phyloP scores from a whole-genome alignment of 2,113 vertebrate species.

The Hymenochirus boettgeri region DNA sequence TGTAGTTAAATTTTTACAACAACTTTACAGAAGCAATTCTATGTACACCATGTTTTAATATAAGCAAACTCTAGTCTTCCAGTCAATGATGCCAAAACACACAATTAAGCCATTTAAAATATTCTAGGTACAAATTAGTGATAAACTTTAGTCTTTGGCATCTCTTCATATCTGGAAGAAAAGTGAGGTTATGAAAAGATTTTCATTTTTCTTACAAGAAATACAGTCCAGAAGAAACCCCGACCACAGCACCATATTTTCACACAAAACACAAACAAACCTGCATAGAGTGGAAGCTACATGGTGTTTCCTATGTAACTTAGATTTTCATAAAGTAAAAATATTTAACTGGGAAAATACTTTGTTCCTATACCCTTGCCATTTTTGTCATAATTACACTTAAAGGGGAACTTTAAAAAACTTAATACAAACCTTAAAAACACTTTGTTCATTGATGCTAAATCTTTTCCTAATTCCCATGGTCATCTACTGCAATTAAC shows the following conservation, averaged over 20 bases:
- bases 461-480: too few relatives aligned
- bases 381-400: background rate
- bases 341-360: background rate
- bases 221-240: constrained; percentile 49
- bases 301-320: constrained; percentile 34
- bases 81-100: constrained; percentile 57
- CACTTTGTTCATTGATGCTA: too few relatives aligned
- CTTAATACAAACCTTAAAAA: too few relatives aligned
- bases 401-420: too few relatives aligned
- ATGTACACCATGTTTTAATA: constrained; percentile 68
- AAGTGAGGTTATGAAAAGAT: constrained; percentile 53
- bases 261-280: constrained; percentile 58
- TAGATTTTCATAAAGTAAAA: background rate
- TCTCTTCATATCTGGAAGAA: constrained; percentile 56
- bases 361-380: background rate
- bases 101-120: constrained; percentile 65
- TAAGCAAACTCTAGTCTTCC: constrained; percentile 64
- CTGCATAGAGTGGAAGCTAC: constrained; percentile 50
- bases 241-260: constrained; percentile 53
- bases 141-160: constrained; percentile 55
- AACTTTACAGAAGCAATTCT: constrained; percentile 72
- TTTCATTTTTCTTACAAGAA: constrained; percentile 51
- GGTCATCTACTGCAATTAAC: too few relatives aligned
- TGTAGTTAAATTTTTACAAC: constrained; percentile 74
- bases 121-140: constrained; percentile 60